A percentile compares a stretch with the other conserved stretches of the same genome.
These are phyloP conservation scores for Physocephala rufipes DNA, from an alignment of 2,888 invertebrate genomes.

Conservation along the genomic window DNA sequence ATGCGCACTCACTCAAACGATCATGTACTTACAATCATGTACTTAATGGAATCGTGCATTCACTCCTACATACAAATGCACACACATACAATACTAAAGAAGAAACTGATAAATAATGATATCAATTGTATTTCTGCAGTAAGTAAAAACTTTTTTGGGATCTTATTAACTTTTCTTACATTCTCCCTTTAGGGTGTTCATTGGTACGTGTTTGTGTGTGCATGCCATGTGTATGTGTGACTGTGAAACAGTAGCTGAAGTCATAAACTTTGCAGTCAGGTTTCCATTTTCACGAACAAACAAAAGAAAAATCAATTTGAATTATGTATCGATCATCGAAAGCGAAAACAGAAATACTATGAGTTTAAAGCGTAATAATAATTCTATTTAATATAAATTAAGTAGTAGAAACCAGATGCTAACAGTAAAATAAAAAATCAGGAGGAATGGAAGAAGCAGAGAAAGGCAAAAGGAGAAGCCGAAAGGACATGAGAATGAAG, in stretches of 20 bases:
- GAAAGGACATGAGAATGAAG: not conserved
- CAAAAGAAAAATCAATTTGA: not conserved
- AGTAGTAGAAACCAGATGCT: not conserved
- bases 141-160: not conserved
- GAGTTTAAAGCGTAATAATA: not conserved
- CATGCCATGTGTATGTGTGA: constrained; percentile 16
- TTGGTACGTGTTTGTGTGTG: constrained; percentile 43
- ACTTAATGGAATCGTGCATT: constrained; percentile 14
- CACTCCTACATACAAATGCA: constrained; percentile 5
- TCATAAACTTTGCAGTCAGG: too few species aligned
- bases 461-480: not conserved
- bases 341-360: not conserved
- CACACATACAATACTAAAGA: not conserved
- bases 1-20: constrained; percentile 43
- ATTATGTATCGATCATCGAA: not conserved
- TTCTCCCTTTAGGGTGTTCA: not conserved
- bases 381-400: not conserved
- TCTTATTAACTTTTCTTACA: not conserved
- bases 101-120: not conserved
- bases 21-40: constrained; percentile 19
- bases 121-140: not conserved
- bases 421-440: not conserved
- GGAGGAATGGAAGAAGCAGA: not conserved
- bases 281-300: not conserved
- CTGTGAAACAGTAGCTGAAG: not conserved